A percentile compares a stretch with the other conserved stretches of the same genome.
These are phyloP conservation scores for Leptocoma aspasia DNA, from an alignment of 2,113 vertebrate genomes.

Conservation along the genomic window DNA sequence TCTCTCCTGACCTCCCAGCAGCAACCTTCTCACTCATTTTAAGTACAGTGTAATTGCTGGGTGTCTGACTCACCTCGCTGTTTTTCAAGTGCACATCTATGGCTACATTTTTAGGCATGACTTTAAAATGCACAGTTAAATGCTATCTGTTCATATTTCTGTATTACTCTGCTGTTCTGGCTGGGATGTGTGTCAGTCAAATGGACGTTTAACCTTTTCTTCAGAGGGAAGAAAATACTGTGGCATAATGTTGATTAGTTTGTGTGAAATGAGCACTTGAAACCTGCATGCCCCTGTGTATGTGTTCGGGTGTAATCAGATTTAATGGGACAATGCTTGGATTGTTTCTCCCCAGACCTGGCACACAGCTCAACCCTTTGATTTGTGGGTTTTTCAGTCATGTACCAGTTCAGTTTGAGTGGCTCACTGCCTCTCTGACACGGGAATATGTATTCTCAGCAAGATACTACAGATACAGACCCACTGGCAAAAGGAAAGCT, in stretches of 20 bases:
- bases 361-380: not conserved
- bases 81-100: constrained; percentile 24
- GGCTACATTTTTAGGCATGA: not conserved
- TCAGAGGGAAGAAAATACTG: not conserved
- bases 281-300: not conserved
- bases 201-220: not conserved
- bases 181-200: not conserved
- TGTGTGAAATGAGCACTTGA: not conserved
- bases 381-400: not conserved
- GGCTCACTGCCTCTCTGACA: not conserved
- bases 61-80: not conserved
- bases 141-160: not conserved
- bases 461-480: not conserved
- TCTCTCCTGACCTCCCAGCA: constrained; percentile 37
- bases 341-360: not conserved
- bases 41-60: constrained; percentile 35
- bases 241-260: not conserved
- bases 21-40: constrained; percentile 17
- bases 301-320: not conserved
- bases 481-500: not conserved
- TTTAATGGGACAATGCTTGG: not conserved
- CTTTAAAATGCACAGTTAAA: constrained; percentile 11
- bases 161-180: not conserved
- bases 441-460: not conserved
- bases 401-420: not conserved